Percentiles rank a stretch among this genome's conserved stretches.
Evolutionary conservation across 2,888 invertebrate genomes (phyloP).

Genomic region (Rhingia campestris): DNA sequence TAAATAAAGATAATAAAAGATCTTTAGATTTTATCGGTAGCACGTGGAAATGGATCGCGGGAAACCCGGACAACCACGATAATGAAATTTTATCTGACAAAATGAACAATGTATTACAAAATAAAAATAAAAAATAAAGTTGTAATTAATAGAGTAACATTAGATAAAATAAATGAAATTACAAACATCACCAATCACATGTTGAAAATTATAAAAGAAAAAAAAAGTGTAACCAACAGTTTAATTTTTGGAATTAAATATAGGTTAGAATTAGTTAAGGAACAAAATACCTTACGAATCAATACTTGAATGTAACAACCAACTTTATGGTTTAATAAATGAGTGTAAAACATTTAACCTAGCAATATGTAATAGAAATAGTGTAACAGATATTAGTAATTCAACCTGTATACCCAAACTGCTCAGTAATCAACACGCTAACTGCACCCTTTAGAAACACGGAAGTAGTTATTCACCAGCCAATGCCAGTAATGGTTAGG

Average conservation of each 20-base stretch:
- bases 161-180: constrained; percentile 42
- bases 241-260: constrained; percentile 33
- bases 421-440: constrained; percentile 1
- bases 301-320: constrained; percentile 34
- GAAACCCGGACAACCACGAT: constrained; percentile 25
- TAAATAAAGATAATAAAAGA: neutral
- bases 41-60: constrained; percentile 28
- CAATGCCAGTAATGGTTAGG: too few relatives aligned
- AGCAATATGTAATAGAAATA: constrained; percentile 47
- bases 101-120: too few relatives aligned
- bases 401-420: constrained; percentile 12
- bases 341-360: constrained; percentile 19
- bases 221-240: neutral
- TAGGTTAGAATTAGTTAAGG: constrained; percentile 42
- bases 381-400: constrained; percentile 19
- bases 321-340: constrained; percentile 14
- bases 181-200: constrained; percentile 21
- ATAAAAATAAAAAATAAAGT: constrained; percentile 27
- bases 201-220: constrained; percentile 2
- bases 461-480: constrained; percentile 3
- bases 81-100: constrained; percentile 21
- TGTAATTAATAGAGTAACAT: constrained; percentile 33
- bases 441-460: neutral
- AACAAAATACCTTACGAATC: constrained; percentile 30
- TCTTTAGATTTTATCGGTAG: constrained; percentile 14